Evolutionary conservation across 2,888 invertebrate species (phyloP).

Genomic region (Melinaea marsaeus): DNA sequence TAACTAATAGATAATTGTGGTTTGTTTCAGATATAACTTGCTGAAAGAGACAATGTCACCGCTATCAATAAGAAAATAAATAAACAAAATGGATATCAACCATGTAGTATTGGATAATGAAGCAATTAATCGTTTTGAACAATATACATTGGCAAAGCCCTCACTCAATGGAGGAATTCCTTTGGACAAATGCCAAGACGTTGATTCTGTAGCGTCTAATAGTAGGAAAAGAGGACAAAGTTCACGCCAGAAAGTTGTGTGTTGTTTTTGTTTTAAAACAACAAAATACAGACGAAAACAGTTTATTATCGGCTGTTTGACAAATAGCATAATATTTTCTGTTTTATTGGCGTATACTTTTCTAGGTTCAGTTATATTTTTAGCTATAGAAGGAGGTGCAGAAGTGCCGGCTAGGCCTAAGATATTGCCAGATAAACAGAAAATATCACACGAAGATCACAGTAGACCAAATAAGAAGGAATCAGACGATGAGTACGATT

Average conservation of each 20-base stretch:
- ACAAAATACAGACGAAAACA: constrained; percentile 76
- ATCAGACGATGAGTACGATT: constrained; percentile 62
- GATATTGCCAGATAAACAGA: constrained; percentile 71
- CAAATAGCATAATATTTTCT: constrained; percentile 89
- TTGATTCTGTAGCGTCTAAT: constrained; percentile 71
- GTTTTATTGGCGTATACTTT: constrained; percentile 88
- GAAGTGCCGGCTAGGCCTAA: constrained; percentile 74
- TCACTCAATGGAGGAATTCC: constrained; percentile 72
- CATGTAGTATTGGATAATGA: constrained; percentile 74
- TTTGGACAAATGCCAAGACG: constrained; percentile 76
- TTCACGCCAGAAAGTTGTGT: constrained; percentile 72
- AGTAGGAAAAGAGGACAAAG: constrained; percentile 71
- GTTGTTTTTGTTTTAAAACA: constrained; percentile 77
- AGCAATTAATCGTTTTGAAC: constrained; percentile 73
- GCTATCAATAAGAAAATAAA: constrained; percentile 48
- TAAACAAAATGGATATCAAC: constrained; percentile 67
- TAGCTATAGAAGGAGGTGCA: constrained; percentile 87
- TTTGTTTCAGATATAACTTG: constrained; percentile 64
- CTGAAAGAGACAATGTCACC: constrained; percentile 53
- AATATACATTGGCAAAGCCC: constrained; percentile 72
- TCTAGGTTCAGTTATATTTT: constrained; percentile 87
- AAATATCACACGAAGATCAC: constrained; percentile 71
- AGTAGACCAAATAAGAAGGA: constrained; percentile 60
- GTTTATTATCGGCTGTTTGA: constrained; percentile 85
- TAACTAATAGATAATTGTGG: constrained; percentile 37